Base-by-base conservation (phyloP, 2,888 invertebrate genomes). In the Uloborus plumipes region DNA sequence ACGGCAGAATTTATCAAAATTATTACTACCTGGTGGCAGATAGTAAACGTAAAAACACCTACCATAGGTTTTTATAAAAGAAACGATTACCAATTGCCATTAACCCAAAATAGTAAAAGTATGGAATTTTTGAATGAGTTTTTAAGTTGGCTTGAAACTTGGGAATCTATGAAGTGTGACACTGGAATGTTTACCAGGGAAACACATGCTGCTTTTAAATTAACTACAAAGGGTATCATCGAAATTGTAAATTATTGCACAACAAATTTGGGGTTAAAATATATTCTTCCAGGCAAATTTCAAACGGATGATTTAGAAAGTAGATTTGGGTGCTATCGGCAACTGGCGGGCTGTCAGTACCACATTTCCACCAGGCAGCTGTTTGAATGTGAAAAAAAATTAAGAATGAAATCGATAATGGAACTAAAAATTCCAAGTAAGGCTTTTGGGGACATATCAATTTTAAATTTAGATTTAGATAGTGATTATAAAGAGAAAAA, bases 231-330 rank as follows among this genome's bases (percentile, higher is more conserved):
- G 51, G 73, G 31, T 7, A 53, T 73, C 4, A 22, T 53, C 2
- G 64, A 73, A 64, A 64, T 73, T 15, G n/a, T 39, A 11, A 16
- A 11, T 2, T 64, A 73, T 31, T 73, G 73, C 47, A 31, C 13
- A 1, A 18, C 64, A 16, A 51, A 64, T 31, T 53, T 73, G 9
- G 31, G 51, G 11, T 16, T 53, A 13, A 26, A 64, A 51, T 73
- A 51, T 73, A 65, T 73, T 64, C n/a, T 73, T 53, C 22, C 73
- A n/a, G 73, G 73, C 0, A 73, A 73, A 62, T 64, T 73, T n/a
- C 73, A 73, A 64, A 64, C 73, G 2, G 73, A 73, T 51, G 18
- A 15, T 51, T 51, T 73, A 39, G 73, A 73, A 31, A 18, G 26
- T 26, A 49, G 53, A n/a, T 73, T 73, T 73, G 53, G 73, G 14